Percentiles rank a stretch among this genome's conserved stretches.
phyloP scores from a whole-genome alignment of 2,888 invertebrate genomes.

The Carabus problematicus region DNA sequence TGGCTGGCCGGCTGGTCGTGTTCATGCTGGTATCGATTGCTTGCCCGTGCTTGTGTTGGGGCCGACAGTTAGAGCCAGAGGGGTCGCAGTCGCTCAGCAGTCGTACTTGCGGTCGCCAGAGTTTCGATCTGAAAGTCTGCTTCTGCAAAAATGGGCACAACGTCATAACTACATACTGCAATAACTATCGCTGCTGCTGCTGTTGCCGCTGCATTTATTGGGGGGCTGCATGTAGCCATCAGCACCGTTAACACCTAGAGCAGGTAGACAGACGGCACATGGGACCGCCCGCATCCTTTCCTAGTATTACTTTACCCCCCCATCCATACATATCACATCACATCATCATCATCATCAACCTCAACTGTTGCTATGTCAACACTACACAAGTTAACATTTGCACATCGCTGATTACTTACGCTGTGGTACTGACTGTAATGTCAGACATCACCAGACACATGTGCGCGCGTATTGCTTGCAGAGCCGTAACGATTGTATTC shows the following conservation, averaged over 20 bases:
- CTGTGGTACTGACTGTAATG: neutral
- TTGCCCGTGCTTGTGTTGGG: slow-evolving; percentile 61
- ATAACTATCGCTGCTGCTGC: slow-evolving; percentile 6
- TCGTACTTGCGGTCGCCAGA: neutral
- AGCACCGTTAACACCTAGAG: too few species aligned
- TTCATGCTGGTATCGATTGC: slow-evolving; percentile 56
- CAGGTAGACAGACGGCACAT: slow-evolving; percentile 17
- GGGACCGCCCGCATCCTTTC: neutral
- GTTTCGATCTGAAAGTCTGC: neutral
- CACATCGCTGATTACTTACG: slow-evolving; percentile 22
- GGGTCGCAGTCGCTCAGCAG: slow-evolving; percentile 28
- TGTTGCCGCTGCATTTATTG: neutral
- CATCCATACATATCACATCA: slow-evolving; percentile 8
- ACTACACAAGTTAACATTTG: slow-evolving; percentile 32
- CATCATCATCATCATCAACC: slow-evolving; percentile 17
- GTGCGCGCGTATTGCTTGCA: slow-evolving; percentile 30
- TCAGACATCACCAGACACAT: slow-evolving; percentile 19
- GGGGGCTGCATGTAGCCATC: too few species aligned
- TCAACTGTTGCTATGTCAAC: slow-evolving; percentile 53
- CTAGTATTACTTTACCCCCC: too few species aligned
- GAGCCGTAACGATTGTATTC: slow-evolving; percentile 29
- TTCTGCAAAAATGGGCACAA: neutral
- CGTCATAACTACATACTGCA: neutral
- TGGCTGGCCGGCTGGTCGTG: slow-evolving; percentile 51
- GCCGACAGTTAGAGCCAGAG: slow-evolving; percentile 50